Percentiles rank a stretch among this genome's conserved stretches.
These are phyloP conservation scores for Spodoptera littoralis DNA, from an alignment of 2,888 invertebrate species.

Conservation along the genomic window DNA sequence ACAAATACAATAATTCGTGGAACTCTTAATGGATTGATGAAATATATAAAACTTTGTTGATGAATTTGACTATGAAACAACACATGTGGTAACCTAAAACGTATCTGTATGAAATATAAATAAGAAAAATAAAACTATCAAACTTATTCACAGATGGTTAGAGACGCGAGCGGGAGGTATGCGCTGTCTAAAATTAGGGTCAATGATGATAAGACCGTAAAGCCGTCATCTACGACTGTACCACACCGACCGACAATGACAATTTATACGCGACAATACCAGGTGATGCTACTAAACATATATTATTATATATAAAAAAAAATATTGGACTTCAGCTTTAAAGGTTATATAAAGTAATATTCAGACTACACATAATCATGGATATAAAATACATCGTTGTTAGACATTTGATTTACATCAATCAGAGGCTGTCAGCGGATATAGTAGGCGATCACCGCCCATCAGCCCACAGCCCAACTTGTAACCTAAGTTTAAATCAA, in stretches of 20 bases:
- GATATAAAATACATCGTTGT: constrained; percentile 17
- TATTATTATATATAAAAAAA: too few species aligned
- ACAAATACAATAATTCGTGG: constrained; percentile 1
- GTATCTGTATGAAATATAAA: constrained; percentile 16
- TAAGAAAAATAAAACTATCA: constrained; percentile 33
- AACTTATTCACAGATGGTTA: constrained; percentile 51
- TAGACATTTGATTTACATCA: constrained; percentile 57
- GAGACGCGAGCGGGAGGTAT: constrained; percentile 61
- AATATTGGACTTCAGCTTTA: too few species aligned
- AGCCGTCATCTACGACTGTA: constrained; percentile 69
- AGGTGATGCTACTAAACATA: constrained; percentile 1
- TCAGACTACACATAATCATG: background rate
- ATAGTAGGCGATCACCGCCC: constrained; percentile 67
- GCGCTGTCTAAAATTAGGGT: constrained; percentile 78
- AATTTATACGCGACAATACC: constrained; percentile 21
- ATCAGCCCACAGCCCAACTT: constrained; percentile 49
- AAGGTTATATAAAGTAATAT: background rate
- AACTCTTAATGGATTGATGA: constrained; percentile 9
- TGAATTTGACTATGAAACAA: constrained; percentile 1
- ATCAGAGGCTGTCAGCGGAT: constrained; percentile 63
- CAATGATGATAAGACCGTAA: constrained; percentile 81
- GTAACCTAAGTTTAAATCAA: constrained; percentile 44
- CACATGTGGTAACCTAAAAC: constrained; percentile 25
- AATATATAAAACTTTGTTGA: background rate
- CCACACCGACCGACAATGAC: constrained; percentile 39